Evolutionary conservation across 30 jellyfish, hydroid and myxozoan genomes (phyloP).

Genomic region (Aurelia sp.): DNA sequence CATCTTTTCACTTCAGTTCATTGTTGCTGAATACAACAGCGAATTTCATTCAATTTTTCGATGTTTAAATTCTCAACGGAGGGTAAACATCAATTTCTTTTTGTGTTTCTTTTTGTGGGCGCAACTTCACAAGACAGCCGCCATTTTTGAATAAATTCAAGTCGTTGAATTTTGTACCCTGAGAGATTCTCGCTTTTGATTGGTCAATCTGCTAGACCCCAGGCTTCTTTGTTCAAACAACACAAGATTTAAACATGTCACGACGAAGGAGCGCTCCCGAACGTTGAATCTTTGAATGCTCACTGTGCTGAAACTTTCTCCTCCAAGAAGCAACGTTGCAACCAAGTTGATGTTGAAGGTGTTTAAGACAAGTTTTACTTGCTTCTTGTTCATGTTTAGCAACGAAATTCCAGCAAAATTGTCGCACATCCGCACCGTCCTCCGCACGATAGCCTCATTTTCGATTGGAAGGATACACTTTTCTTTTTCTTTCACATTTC

Average conservation of each 20-base stretch:
- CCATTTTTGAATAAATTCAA: slow-evolving; percentile 48
- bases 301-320: no score
- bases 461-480: no score
- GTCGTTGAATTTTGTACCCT: slow-evolving; percentile 60
- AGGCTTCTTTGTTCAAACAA: not conserved
- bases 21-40: not conserved
- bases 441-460: no score
- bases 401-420: no score
- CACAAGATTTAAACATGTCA: not conserved
- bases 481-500: no score
- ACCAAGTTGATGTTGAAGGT: no score
- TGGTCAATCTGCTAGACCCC: slow-evolving; percentile 32
- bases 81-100: not conserved
- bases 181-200: slow-evolving; percentile 31
- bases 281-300: no score
- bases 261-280: no score
- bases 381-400: no score
- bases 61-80: not conserved
- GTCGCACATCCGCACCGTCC: no score
- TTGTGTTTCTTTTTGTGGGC: not conserved
- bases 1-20: not conserved
- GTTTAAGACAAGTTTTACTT: no score
- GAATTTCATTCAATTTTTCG: not conserved
- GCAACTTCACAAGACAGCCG: slow-evolving; percentile 31
- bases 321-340: no score